Evolutionary conservation across 2,888 invertebrate species (phyloP).

Genomic region (Marasmarcha lunaedactyla): DNA sequence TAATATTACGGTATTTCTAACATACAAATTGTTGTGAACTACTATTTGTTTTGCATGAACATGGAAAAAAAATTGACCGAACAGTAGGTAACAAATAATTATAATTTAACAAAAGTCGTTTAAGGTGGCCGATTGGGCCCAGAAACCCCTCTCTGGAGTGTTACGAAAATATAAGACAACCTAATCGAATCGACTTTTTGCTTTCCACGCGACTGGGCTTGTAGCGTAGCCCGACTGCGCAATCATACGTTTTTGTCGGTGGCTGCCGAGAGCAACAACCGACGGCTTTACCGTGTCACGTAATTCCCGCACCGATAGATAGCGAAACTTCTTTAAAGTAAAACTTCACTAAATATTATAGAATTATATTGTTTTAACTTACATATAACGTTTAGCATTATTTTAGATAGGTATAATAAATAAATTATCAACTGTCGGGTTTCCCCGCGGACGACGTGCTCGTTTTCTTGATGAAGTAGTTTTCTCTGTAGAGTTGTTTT

Average conservation of each 20-base stretch:
- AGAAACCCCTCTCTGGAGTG: too few relatives aligned
- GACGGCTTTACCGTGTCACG: slow-evolving; percentile 41
- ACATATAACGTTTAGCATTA: not conserved
- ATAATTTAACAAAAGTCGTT: too few relatives aligned
- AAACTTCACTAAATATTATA: slow-evolving; percentile 16
- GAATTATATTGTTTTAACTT: too few relatives aligned
- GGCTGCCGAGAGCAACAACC: slow-evolving; percentile 31
- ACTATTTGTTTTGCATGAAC: too few relatives aligned
- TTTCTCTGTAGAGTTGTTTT: slow-evolving; percentile 59
- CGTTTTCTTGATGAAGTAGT: slow-evolving; percentile 59
- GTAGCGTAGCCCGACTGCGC: slow-evolving; percentile 25
- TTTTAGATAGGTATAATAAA: too few relatives aligned
- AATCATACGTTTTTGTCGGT: slow-evolving; percentile 28
- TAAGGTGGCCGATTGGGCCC: too few relatives aligned
- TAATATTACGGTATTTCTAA: too few relatives aligned
- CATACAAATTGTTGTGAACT: too few relatives aligned
- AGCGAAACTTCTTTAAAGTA: slow-evolving; percentile 51
- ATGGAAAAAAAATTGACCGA: too few relatives aligned
- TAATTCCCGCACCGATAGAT: slow-evolving; percentile 38
- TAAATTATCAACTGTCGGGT: slow-evolving; percentile 46
- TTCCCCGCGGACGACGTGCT: slow-evolving; percentile 38
- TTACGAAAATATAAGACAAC: too few relatives aligned
- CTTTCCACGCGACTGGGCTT: slow-evolving; percentile 33
- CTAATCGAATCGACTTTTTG: slow-evolving; percentile 24
- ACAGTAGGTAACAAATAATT: too few relatives aligned